Evolutionary conservation across 2,113 vertebrate species (phyloP).

Genomic region (Notiomystis cincta): DNA sequence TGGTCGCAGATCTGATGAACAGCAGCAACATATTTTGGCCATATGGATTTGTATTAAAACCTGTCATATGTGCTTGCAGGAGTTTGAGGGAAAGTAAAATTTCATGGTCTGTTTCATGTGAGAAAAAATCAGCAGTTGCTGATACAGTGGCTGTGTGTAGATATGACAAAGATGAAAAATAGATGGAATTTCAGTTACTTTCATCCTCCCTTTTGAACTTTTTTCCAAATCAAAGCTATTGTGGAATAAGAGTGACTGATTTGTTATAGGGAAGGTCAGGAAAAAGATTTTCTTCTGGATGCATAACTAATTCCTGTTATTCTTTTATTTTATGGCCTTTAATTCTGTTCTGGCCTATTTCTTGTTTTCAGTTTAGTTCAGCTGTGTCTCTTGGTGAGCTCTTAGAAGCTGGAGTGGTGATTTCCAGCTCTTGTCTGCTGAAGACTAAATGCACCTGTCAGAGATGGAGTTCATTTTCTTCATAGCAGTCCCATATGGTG

Average conservation of each 20-base stretch:
- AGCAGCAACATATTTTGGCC: not conserved
- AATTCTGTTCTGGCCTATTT: not conserved
- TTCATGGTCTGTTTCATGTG: slow-evolving; percentile 4
- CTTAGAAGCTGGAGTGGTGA: not conserved
- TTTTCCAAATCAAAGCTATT: not conserved
- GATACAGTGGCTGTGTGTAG: not conserved
- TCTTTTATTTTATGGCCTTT: not conserved
- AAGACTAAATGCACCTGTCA: not conserved
- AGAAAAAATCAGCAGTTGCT: not conserved
- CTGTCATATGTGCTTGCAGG: not conserved
- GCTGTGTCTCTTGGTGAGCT: not conserved
- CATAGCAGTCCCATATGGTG: not conserved
- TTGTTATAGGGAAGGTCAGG: slow-evolving; percentile 4
- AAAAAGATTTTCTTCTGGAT: not conserved
- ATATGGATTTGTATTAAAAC: not conserved
- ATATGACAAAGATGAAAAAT: slow-evolving; percentile 33
- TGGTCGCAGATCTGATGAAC: not conserved
- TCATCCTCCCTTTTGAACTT: not conserved
- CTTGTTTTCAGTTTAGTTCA: not conserved
- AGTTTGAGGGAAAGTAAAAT: not conserved
- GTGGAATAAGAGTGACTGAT: not conserved
- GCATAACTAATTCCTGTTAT: not conserved
- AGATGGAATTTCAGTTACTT: slow-evolving; percentile 30
- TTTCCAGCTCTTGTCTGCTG: not conserved
- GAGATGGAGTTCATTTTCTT: not conserved